Evolutionary conservation across 92 coral and sea anemone genomes (phyloP), one percentile per base, ranked within the genome.

Genomic region (Blastomussa wellsi): DNA sequence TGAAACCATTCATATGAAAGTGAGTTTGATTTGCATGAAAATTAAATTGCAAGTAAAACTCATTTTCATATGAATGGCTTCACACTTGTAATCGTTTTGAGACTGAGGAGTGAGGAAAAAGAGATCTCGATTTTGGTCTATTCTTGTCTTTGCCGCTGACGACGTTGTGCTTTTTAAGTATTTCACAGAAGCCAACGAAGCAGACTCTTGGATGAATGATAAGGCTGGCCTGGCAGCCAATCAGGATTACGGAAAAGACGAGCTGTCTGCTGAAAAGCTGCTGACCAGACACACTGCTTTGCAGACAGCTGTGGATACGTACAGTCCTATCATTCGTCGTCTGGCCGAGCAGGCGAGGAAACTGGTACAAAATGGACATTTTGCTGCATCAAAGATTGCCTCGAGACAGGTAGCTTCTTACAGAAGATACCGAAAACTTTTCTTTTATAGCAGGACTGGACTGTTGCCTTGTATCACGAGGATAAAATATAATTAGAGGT

Each of bases 141-240:
- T 51, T 3, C 49, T 44, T 13, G 49, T 44, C 11, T 0, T 0
- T 55, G n/a, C 10, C 15, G n/a, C 28, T 22, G 26, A 55, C 64
- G 22, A 52, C 1, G 53, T 29, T 60, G 39, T 65, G n/a, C 64
- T 36, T 33, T 3, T 26, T 71, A 31, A 95, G 94, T 95, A 94
- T 69, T 94, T 95, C 59, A 83, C 98, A 28, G 98, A 95, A 79
- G 98, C 98, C 5, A 95, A 95, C 71, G 98, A 95, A 81, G 98
- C 98, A 1, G 98, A 94, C 72, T 88, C 98, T 2, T 95, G 98
- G 98, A 95, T 95, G 96, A 94, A 92, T 88, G 98, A 95, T 89
- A 95, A 94, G 81, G 98, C 96, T 2, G 95, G 98, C 5, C 77
- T 90, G 16, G 98, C 98, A 31, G 98, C 98, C 53, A 96, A 87